These are phyloP conservation scores for Protobothrops flavoviridis DNA, from an alignment of 2,113 vertebrate genomes.

Conservation along the genomic window DNA sequence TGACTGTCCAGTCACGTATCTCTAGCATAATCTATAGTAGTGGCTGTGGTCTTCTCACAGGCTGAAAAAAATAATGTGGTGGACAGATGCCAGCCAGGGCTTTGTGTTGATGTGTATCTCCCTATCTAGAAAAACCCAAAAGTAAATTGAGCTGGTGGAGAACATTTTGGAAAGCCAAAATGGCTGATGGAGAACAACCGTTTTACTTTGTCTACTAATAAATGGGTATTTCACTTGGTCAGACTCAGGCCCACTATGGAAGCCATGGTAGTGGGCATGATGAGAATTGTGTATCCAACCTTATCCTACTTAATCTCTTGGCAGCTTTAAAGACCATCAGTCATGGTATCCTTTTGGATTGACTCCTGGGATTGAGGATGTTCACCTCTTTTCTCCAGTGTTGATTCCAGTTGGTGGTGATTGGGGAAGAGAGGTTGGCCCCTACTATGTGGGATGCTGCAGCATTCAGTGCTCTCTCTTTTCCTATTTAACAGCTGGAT, in stretches of 20 bases:
- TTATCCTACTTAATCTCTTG: too few relatives aligned
- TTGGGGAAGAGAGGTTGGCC: too few relatives aligned
- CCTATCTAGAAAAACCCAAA: background rate
- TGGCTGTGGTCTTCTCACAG: background rate
- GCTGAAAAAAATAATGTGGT: background rate
- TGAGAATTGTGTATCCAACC: too few relatives aligned
- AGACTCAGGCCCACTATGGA: background rate
- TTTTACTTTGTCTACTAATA: background rate
- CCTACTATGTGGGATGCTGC: too few relatives aligned
- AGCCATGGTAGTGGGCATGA: background rate
- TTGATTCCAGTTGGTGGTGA: too few relatives aligned
- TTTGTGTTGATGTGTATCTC: background rate
- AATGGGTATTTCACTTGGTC: background rate
- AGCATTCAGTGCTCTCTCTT: too few relatives aligned
- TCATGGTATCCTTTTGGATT: too few relatives aligned
- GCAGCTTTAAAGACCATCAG: too few relatives aligned
- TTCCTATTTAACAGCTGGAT: too few relatives aligned
- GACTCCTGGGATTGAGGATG: too few relatives aligned
- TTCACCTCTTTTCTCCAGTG: too few relatives aligned
- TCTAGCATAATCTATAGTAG: background rate
- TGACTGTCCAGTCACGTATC: too few relatives aligned
- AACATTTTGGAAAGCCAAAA: background rate
- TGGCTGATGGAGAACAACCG: background rate
- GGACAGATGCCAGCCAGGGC: background rate
- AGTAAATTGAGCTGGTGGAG: background rate